Conservation (phyloP, 2,113 vertebrate species). For the Cavia aperea region DNA sequence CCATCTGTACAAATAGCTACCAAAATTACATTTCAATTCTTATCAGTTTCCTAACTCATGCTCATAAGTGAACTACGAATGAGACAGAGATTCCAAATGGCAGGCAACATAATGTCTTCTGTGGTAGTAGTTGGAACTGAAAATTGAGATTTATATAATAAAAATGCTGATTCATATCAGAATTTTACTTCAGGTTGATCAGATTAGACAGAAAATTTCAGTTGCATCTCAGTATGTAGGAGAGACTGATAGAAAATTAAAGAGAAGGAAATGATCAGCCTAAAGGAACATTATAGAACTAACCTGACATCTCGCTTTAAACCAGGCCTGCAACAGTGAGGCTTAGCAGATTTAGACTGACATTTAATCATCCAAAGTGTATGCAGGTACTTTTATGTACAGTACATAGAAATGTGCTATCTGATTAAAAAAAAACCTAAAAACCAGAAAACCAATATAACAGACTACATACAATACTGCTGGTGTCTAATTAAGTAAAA, state of each 20-base stretch:
- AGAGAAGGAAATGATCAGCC: not conserved
- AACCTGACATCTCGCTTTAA: not conserved
- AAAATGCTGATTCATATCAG: constrained; percentile 52
- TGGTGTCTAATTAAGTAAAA: not conserved
- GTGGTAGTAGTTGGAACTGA: not conserved
- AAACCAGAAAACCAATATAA: not conserved
- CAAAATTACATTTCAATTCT: constrained; percentile 55
- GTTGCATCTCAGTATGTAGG: not conserved
- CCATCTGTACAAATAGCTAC: constrained; percentile 41
- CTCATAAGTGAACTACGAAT: constrained; percentile 29
- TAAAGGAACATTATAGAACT: not conserved
- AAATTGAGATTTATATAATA: constrained; percentile 56
- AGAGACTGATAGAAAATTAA: constrained; percentile 33
- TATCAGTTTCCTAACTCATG: constrained; percentile 30
- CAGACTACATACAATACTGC: not conserved
- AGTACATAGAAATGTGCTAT: not conserved
- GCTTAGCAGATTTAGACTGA: not conserved
- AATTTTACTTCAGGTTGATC: not conserved
- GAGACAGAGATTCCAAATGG: constrained; percentile 25
- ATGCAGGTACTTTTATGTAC: not conserved
- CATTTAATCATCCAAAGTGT: not conserved
- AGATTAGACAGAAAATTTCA: constrained; percentile 26
- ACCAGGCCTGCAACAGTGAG: not conserved
- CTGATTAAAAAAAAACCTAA: not conserved
- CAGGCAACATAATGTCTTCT: constrained; percentile 17